Evolutionary conservation across 2,113 vertebrate species (phyloP).

Genomic region (Pterophyllum scalare): DNA sequence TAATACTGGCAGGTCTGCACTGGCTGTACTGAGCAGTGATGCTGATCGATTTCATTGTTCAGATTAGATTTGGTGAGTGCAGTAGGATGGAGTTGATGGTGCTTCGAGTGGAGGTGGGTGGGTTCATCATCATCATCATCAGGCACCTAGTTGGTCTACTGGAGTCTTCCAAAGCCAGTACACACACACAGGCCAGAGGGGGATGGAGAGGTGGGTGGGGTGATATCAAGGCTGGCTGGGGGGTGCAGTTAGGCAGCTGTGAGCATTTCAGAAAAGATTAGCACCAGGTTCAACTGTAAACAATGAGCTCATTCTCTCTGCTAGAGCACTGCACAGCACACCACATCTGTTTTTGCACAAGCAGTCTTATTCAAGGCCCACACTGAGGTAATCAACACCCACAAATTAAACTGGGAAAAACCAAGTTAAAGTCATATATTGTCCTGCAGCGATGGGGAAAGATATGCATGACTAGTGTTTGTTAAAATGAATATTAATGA

Average conservation of each 20-base stretch:
- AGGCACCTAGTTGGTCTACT: constrained; percentile 57
- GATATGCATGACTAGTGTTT: not conserved
- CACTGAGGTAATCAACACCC: constrained; percentile 70
- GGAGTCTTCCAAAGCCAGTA: constrained; percentile 41
- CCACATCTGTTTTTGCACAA: constrained; percentile 80
- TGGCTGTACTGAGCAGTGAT: constrained; percentile 28
- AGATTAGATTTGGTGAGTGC: constrained; percentile 67
- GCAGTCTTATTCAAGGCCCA: constrained; percentile 71
- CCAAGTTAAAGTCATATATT: constrained; percentile 25
- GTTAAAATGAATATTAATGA: not conserved
- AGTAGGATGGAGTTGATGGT: constrained; percentile 49
- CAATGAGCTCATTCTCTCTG: constrained; percentile 81
- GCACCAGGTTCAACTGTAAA: constrained; percentile 80
- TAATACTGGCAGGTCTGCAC: constrained; percentile 32
- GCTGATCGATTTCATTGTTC: constrained; percentile 59
- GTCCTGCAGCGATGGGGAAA: not conserved
- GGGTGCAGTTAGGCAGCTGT: constrained; percentile 77
- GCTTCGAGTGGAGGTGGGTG: constrained; percentile 43
- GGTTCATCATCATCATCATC: constrained; percentile 16
- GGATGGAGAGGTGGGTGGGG: constrained; percentile 8
- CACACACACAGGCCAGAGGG: not conserved
- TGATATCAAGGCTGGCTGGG: constrained; percentile 45
- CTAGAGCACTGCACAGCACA: constrained; percentile 52
- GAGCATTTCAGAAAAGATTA: constrained; percentile 80
- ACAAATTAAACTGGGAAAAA: constrained; percentile 42